Evolutionary conservation across 92 coral and sea anemone species (phyloP).

Genomic region (Blastomussa wellsi): DNA sequence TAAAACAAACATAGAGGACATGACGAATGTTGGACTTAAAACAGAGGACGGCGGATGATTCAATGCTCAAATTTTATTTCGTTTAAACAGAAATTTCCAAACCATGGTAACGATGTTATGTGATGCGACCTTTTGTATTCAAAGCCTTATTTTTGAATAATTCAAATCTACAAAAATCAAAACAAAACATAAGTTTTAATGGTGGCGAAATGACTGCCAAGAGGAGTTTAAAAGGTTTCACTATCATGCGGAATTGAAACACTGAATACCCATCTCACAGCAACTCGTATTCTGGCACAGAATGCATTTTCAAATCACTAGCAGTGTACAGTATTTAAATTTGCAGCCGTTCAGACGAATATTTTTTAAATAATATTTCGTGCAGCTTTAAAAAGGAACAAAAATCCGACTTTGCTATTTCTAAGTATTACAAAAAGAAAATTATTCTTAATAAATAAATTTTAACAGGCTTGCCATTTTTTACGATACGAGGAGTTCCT

Average conservation of each 20-base stretch:
- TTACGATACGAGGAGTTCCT: neutral
- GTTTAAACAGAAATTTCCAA: neutral
- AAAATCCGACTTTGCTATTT: neutral
- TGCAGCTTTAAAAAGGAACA: neutral
- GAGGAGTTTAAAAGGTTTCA: neutral
- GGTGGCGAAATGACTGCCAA: neutral
- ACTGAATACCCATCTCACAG: neutral
- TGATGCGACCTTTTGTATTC: neutral
- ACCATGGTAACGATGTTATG: neutral
- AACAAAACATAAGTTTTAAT: neutral
- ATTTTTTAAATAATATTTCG: neutral
- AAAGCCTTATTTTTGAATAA: neutral
- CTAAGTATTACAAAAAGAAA: neutral
- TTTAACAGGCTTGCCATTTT: neutral
- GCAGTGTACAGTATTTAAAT: too few relatives aligned
- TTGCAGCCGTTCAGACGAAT: neutral
- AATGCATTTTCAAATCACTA: neutral
- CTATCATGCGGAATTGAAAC: neutral
- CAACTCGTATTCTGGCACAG: neutral
- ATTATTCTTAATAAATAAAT: neutral
- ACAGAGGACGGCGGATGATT: neutral
- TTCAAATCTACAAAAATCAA: neutral
- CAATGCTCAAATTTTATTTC: neutral
- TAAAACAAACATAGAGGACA: neutral
- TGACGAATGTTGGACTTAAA: neutral